Percentiles rank a stretch among this genome's conserved stretches.
Conservation (phyloP, 1,140 invertebrate genomes). For the Diprion similis region DNA sequence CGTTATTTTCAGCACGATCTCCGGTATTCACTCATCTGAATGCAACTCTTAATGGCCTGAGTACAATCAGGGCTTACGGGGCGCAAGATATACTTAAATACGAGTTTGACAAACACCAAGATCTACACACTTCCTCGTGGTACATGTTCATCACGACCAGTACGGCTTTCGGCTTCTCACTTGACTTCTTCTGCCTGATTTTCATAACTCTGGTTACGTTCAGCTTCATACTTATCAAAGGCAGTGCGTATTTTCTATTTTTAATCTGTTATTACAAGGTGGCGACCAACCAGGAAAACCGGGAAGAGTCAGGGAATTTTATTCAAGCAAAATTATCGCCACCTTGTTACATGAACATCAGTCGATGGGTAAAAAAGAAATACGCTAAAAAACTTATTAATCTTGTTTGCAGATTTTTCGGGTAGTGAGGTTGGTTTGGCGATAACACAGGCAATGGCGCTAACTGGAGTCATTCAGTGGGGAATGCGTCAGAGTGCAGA, state of each 20-base stretch:
- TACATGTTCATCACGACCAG: conserved; percentile 74
- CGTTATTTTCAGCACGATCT: conserved; percentile 67
- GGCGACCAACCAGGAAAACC: neutral
- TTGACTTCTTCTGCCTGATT: conserved; percentile 77
- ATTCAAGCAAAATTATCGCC: too few species aligned
- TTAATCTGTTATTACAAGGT: neutral
- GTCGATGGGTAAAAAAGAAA: too few species aligned
- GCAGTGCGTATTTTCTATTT: conserved; percentile 34
- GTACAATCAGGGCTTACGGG: conserved; percentile 87
- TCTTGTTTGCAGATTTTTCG: conserved; percentile 61
- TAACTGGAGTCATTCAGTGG: conserved; percentile 76
- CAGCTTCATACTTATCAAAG: conserved; percentile 64
- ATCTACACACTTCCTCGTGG: conserved; percentile 71
- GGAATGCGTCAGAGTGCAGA: conserved; percentile 77
- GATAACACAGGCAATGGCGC: conserved; percentile 63
- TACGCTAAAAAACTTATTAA: conserved; percentile 7
- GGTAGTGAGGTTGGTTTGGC: conserved; percentile 68
- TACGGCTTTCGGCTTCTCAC: conserved; percentile 73
- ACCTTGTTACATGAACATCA: too few species aligned
- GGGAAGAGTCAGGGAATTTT: neutral
- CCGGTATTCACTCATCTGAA: conserved; percentile 90
- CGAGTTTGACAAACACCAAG: conserved; percentile 76
- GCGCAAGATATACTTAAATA: conserved; percentile 79
- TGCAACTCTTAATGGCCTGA: conserved; percentile 85
- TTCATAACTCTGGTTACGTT: conserved; percentile 69